phyloP scores from a whole-genome alignment of 1,140 invertebrate genomes.

The Microplitis mediator region DNA sequence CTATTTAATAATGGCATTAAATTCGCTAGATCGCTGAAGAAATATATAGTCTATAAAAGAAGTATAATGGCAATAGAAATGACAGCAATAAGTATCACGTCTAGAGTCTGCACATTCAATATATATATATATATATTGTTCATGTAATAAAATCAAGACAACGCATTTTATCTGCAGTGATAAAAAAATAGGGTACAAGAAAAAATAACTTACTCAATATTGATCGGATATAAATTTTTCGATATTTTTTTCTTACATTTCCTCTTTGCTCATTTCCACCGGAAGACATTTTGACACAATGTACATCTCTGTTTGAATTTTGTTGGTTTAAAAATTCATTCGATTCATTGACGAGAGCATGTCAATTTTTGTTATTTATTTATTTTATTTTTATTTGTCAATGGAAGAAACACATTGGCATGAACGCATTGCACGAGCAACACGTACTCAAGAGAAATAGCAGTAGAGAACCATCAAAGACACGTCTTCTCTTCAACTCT shows the following conservation, averaged over 20 bases:
- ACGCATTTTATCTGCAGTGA: too few species aligned
- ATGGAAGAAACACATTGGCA: not conserved
- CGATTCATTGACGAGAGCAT: conserved; percentile 8
- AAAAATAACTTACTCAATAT: not conserved
- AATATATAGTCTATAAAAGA: too few species aligned
- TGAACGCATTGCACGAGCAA: conserved; percentile 1
- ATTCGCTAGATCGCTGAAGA: too few species aligned
- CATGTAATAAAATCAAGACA: too few species aligned
- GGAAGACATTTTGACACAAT: not conserved
- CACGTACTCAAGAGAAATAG: conserved; percentile 11
- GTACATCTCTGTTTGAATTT: not conserved
- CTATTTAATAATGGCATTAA: too few species aligned
- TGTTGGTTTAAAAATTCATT: not conserved
- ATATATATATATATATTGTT: too few species aligned
- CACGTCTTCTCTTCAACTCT: conserved; percentile 14
- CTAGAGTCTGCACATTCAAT: too few species aligned
- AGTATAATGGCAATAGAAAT: too few species aligned
- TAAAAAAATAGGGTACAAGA: too few species aligned
- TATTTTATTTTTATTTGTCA: not conserved
- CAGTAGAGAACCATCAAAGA: not conserved
- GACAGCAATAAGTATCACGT: too few species aligned
- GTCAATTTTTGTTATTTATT: not conserved
- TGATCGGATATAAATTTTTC: not conserved
- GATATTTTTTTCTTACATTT: not conserved
- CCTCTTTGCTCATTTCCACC: not conserved